Evolutionary conservation across 2,797 vertebrate genomes (phyloP), one percentile per base, ranked within the genome.

Genomic region (Rhodeus uyekii): DNA sequence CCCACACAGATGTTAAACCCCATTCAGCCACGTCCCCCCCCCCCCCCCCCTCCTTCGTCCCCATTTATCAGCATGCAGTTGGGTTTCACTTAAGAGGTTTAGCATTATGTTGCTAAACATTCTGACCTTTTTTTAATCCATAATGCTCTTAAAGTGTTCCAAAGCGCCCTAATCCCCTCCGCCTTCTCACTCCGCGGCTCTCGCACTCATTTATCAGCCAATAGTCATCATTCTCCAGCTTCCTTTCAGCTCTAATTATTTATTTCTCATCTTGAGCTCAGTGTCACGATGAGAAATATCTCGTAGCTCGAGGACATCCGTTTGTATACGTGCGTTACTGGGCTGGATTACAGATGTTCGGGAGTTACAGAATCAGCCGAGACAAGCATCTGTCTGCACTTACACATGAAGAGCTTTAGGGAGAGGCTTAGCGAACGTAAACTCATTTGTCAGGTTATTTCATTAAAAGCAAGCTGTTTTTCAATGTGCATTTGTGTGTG

Each of bases 101-200:
- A 95, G 93, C 90, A 89, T 93, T 94, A 91, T 94, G 94, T 94
- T 94, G 92, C 93, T 94, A 94, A 95, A 95, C 93, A 95, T 94
- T 94, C 93, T 95, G 94, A 95, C 94, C 94, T 95, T 95, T 94
- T 89, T 95, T 95, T 94, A 94, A 95, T 95, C 93, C 89, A 93
- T 95, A 95, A 95, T 95, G 92, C 93, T 93, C 93, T 95, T 94
- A 94, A 94, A 95, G 94, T 94, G 93, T 94, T 94, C 92, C 92
- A 93, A 93, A 93, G 91, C 91, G 89, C 90, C 91, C 90, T 95
- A 94, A 95, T 94, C 94, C 93, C 91, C 90, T 85, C 58, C 89
- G 91, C 93, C 93, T 92, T 93, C 92, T 92, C 92, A 93, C 93
- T 94, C 93, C 93, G 91, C 92, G 93, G 92, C 93, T 94, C 92